phyloP scores from a whole-genome alignment of 2,888 invertebrate genomes.

The Chymomyza caudatula region DNA sequence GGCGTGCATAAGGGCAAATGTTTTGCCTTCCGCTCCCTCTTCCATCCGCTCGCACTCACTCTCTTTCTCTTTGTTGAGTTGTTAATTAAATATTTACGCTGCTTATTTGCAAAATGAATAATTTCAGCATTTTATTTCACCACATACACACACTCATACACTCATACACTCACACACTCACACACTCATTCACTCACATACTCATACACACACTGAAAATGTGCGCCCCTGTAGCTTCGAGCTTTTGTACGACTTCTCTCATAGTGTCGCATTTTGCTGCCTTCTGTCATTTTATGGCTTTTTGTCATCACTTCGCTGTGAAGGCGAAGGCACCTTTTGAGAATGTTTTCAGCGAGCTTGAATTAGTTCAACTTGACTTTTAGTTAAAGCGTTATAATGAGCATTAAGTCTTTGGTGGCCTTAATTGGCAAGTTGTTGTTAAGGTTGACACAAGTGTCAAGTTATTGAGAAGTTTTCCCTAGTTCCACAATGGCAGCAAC shows the following conservation, averaged over 20 bases:
- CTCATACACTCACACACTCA: background rate
- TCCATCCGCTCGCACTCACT: background rate
- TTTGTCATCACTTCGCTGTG: constrained; percentile 1
- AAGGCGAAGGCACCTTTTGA: background rate
- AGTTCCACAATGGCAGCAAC: background rate
- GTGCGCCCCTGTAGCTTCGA: background rate
- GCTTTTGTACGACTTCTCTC: background rate
- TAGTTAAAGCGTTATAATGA: background rate
- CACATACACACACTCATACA: background rate
- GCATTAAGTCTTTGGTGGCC: background rate
- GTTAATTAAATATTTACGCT: constrained; percentile 74
- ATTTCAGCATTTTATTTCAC: constrained; percentile 22
- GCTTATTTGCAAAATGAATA: constrained; percentile 74
- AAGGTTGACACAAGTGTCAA: background rate
- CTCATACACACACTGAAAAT: background rate
- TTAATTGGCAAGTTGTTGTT: background rate
- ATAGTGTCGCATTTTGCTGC: background rate
- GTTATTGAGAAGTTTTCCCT: background rate
- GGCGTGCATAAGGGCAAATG: constrained; percentile 5
- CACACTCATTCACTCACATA: background rate
- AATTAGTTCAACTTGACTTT: background rate
- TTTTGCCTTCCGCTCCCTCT: background rate
- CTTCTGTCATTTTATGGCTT: constrained; percentile 1
- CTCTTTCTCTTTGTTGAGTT: constrained; percentile 49
- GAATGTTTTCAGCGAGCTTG: background rate